Evolutionary conservation across 2,113 vertebrate genomes (phyloP), one percentile per base, ranked within the genome.

Genomic region (Brachyhypopomus occidentalis): DNA sequence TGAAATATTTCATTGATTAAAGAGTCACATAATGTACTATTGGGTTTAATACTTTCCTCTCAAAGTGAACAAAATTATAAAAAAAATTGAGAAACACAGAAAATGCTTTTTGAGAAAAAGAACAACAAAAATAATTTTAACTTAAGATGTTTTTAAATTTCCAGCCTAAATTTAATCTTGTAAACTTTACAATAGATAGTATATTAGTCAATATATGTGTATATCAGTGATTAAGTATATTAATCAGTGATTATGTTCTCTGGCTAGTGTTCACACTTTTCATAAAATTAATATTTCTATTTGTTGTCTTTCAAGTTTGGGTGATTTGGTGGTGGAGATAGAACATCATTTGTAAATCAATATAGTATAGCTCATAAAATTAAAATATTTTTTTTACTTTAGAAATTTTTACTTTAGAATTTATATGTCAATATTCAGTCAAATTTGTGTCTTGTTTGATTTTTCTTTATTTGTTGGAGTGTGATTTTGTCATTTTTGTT

Each of bases 251-350:
- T 30, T 30, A 30, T 30, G 30, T 41, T 41, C 41, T 41, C 41
- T 41, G 52, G 67, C 55, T 58, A 45, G 80, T 82, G 23, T n/a
- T n/a, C 72, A 75, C 20, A 80, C 19, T n/a, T 62, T n/a, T 52
- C 8, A 62, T 22, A 36, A 71, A 45, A 62, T 34, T 3, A 22
- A 34, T 38, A 48, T 30, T 45, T 72, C 19, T 20, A 11, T 70
- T 75, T 59, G 36, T 58, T 36, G 55, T 30, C 55, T 72, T 70
- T 59, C 75, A 30, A 67, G 27, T 75, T 41, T 48, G 56, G 36
- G 45, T 56, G 58, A 36, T 55, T 7, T 74, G 71, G 70, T 78
- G 36, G 34, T 85, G 84, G 80, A 82, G 79, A 64, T 63, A 82
- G 11, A 79, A 59, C 48, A 64, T 59, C 14, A 56, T 79, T 79